A percentile compares a stretch with the other conserved stretches of the same genome.
Conservation (phyloP, 2,888 invertebrate species). For the Melinopterus prodromus region DNA sequence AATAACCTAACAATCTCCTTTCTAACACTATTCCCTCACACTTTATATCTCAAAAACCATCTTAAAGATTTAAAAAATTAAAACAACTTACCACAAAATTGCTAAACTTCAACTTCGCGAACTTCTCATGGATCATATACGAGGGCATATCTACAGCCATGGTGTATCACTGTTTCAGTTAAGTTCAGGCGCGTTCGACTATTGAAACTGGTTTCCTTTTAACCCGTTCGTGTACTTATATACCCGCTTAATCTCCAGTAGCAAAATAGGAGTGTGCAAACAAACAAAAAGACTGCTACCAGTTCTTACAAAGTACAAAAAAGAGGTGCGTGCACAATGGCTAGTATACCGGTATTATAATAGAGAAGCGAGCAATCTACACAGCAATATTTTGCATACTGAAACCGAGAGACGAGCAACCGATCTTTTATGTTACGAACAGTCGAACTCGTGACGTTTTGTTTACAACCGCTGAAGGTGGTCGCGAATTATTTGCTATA, state of each 20-base stretch:
- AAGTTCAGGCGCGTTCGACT: neutral
- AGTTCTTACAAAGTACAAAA: neutral
- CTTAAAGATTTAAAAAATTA: neutral
- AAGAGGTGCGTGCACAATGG: neutral
- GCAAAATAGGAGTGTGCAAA: neutral
- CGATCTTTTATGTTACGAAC: neutral
- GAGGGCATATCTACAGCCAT: conserved; percentile 52
- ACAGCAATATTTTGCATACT: neutral
- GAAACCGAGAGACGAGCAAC: neutral
- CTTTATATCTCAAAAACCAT: conserved; percentile 6
- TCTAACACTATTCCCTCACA: neutral
- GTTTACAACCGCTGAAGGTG: neutral
- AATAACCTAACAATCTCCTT: neutral
- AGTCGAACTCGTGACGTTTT: neutral
- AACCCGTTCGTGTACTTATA: neutral
- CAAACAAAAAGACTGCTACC: neutral
- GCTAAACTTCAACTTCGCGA: conserved; percentile 51
- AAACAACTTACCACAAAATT: conserved; percentile 50
- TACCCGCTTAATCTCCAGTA: neutral
- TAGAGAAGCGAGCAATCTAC: neutral
- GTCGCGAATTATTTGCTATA: neutral
- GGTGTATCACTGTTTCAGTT: neutral
- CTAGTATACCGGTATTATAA: neutral
- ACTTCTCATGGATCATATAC: conserved; percentile 50
- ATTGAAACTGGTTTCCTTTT: neutral